These are phyloP conservation scores for Enteromius paludinosus DNA, from an alignment of 2,797 vertebrate genomes.

Conservation along the genomic window DNA sequence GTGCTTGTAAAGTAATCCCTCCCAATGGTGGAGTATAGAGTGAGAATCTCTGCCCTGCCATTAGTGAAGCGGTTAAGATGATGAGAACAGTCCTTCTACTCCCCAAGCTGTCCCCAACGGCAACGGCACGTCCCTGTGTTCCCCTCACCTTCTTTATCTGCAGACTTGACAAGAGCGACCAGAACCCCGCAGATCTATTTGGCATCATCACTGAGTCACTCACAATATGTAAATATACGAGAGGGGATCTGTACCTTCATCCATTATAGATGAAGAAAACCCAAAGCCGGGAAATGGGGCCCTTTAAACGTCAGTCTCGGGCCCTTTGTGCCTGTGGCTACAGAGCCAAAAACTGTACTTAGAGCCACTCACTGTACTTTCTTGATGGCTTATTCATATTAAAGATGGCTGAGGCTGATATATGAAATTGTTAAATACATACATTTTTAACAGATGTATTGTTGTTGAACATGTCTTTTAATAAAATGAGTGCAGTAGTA, in stretches of 20 bases:
- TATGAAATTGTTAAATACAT: background rate
- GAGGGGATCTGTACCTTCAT: constrained; percentile 71
- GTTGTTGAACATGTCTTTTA: background rate
- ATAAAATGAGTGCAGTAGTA: background rate
- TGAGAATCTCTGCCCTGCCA: constrained; percentile 66
- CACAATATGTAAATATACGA: constrained; percentile 76
- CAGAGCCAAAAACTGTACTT: constrained; percentile 35
- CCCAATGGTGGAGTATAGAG: constrained; percentile 62
- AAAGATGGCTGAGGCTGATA: background rate
- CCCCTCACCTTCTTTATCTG: constrained; percentile 77
- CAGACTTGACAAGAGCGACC: constrained; percentile 74
- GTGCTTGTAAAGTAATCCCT: constrained; percentile 60
- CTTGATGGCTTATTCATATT: constrained; percentile 43
- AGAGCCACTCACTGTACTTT: background rate
- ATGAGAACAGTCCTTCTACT: constrained; percentile 71
- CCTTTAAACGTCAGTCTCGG: constrained; percentile 36
- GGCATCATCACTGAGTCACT: constrained; percentile 78
- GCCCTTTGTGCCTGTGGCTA: constrained; percentile 44
- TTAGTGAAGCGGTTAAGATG: constrained; percentile 77
- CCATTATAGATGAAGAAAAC: constrained; percentile 78
- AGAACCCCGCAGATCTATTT: constrained; percentile 75
- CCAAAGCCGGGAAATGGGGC: constrained; percentile 72
- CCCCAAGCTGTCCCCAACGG: constrained; percentile 71
- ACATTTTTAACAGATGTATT: background rate
- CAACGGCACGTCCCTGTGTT: constrained; percentile 69